A percentile compares a stretch with the other conserved stretches of the same genome.
phyloP scores from a whole-genome alignment of 1,140 invertebrate genomes.

The Bursaphelenchus mucronatus region DNA sequence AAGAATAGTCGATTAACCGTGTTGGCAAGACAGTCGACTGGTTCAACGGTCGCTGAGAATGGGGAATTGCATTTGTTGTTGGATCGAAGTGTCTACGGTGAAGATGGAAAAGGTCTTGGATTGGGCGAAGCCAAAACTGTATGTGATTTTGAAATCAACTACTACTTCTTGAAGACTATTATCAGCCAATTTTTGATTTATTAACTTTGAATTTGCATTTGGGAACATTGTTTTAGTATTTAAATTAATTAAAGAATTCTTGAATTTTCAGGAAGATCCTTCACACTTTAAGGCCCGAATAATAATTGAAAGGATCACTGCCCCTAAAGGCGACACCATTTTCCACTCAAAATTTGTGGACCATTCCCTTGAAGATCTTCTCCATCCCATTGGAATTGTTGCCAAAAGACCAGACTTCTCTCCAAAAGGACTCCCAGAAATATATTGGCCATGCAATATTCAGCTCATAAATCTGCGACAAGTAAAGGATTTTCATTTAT shows the following conservation, averaged over 20 bases:
- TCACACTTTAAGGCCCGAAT: conserved; percentile 9
- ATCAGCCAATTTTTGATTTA: too few species aligned
- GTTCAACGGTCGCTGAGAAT: conserved; percentile 12
- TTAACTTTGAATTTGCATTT: too few species aligned
- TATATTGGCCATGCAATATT: conserved; percentile 24
- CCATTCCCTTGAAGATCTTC: conserved; percentile 19
- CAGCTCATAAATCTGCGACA: conserved; percentile 24
- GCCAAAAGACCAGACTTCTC: conserved; percentile 4
- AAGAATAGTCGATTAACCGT: conserved; percentile 25
- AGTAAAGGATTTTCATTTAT: background rate
- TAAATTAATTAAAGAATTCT: conserved; percentile 2
- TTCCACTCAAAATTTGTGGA: conserved; percentile 19
- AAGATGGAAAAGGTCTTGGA: conserved; percentile 33
- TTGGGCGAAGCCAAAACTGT: conserved; percentile 27
- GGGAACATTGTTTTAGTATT: too few species aligned
- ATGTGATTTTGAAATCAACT: background rate
- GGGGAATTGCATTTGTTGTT: conserved; percentile 29
- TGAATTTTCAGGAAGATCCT: conserved; percentile 13
- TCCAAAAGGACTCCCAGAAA: background rate
- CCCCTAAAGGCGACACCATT: conserved; percentile 4
- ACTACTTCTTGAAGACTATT: too few species aligned
- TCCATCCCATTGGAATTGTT: conserved; percentile 11
- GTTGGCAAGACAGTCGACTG: conserved; percentile 30
- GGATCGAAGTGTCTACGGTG: conserved; percentile 23
- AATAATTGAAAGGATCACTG: conserved; percentile 1